Percentiles rank a stretch among this genome's conserved stretches.
Evolutionary conservation across 2,888 invertebrate species (phyloP).

Genomic region (Muscina levida): DNA sequence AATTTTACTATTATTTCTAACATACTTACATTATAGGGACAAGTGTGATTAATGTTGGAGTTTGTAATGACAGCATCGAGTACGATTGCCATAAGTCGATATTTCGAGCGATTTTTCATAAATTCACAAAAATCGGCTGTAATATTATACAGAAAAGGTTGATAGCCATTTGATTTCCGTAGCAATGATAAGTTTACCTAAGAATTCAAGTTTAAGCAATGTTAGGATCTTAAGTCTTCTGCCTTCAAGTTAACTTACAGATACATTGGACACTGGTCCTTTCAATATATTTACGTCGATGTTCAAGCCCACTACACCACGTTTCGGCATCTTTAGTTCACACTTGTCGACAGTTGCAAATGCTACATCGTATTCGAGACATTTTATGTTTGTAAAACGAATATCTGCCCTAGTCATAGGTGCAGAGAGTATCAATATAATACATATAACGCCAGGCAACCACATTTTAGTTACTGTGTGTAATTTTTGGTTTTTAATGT

Average conservation of each 20-base stretch:
- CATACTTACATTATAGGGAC: conserved; percentile 5
- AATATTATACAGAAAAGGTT: not conserved
- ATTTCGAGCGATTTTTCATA: not conserved
- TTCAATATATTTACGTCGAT: conserved; percentile 19
- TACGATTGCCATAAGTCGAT: not conserved
- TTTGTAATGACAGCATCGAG: not conserved
- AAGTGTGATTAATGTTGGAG: conserved; percentile 6
- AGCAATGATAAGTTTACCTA: not conserved
- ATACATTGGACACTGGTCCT: conserved; percentile 26
- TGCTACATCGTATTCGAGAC: not conserved
- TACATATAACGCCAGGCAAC: no score
- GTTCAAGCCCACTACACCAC: conserved; percentile 1
- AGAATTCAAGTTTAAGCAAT: no score
- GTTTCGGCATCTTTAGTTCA: conserved; percentile 5
- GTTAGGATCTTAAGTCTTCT: no score
- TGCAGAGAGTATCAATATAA: no score
- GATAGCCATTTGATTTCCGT: not conserved
- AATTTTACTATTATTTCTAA: not conserved
- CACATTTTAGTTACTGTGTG: no score
- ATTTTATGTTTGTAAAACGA: no score
- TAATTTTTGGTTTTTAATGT: no score
- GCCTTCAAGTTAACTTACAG: no score
- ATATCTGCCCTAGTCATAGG: no score
- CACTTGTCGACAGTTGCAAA: conserved; percentile 26
- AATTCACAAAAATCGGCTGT: not conserved